Evolutionary conservation across 2,888 invertebrate genomes (phyloP).

Genomic region (Ennomos fuscantarius): DNA sequence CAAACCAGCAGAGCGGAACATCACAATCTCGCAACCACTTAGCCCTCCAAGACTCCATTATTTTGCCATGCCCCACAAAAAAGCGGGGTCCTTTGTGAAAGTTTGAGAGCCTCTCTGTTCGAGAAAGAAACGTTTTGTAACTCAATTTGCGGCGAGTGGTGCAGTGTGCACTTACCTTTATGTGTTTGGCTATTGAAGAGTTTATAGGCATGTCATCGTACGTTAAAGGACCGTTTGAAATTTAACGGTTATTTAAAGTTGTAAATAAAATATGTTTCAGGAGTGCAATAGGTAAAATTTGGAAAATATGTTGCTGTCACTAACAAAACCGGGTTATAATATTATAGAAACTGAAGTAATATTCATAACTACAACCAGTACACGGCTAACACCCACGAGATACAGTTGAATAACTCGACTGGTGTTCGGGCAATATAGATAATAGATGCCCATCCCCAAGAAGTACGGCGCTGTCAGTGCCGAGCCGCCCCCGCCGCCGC

Average conservation of each 20-base stretch:
- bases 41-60: conserved; percentile 41
- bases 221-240: conserved; percentile 3
- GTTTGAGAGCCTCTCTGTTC: conserved; percentile 69
- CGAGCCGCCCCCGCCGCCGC: no score
- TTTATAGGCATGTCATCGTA: conserved; percentile 13
- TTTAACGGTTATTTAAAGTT: conserved; percentile 1
- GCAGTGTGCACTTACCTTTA: conserved; percentile 49
- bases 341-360: no score
- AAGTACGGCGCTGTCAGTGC: no score
- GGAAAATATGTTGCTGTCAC: no score
- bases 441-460: no score
- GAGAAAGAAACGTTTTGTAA: conserved; percentile 80
- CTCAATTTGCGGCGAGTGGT: conserved; percentile 76
- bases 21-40: conserved; percentile 37
- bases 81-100: conserved; percentile 57
- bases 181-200: conserved; percentile 25
- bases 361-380: no score
- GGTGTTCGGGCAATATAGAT: no score
- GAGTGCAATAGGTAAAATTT: no score
- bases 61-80: conserved; percentile 51
- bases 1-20: conserved; percentile 35
- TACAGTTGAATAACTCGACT: no score
- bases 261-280: no score
- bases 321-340: no score
- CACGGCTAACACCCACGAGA: no score